These are phyloP conservation scores for Athene noctua DNA, from an alignment of 2,113 vertebrate genomes.

Conservation along the genomic window DNA sequence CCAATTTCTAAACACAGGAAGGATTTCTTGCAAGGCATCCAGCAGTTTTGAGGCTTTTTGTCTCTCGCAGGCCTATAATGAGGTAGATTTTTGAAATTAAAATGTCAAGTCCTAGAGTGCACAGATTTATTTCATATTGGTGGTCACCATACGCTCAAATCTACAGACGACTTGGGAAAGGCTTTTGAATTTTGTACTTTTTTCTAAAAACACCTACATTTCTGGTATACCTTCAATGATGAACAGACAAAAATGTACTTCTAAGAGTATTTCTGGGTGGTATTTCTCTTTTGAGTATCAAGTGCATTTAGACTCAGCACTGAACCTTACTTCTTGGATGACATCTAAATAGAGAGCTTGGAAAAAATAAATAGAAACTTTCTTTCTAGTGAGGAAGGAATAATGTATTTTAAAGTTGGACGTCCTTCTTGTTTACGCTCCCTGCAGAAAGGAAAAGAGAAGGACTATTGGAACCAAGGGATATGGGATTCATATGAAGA, in stretches of 20 bases:
- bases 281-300: slow-evolving; percentile 23
- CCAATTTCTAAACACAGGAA: background rate
- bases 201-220: background rate
- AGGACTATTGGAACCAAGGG: background rate
- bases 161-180: background rate
- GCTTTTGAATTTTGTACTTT: background rate
- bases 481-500: background rate
- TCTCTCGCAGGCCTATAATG: background rate
- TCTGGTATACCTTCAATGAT: background rate
- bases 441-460: background rate
- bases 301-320: slow-evolving; percentile 15
- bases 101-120: background rate
- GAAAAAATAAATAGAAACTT: slow-evolving; percentile 56
- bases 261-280: background rate
- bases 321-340: slow-evolving; percentile 31
- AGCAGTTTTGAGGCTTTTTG: background rate
- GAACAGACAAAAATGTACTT: background rate
- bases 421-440: background rate
- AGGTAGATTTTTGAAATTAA: background rate
- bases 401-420: slow-evolving; percentile 11
- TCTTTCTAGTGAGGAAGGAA: slow-evolving; percentile 23
- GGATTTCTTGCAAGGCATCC: background rate
- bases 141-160: background rate
- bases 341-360: slow-evolving; percentile 40
- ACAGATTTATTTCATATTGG: background rate